Base-by-base conservation (phyloP, 2,113 vertebrate species). In the Carassius auratus region DNA sequence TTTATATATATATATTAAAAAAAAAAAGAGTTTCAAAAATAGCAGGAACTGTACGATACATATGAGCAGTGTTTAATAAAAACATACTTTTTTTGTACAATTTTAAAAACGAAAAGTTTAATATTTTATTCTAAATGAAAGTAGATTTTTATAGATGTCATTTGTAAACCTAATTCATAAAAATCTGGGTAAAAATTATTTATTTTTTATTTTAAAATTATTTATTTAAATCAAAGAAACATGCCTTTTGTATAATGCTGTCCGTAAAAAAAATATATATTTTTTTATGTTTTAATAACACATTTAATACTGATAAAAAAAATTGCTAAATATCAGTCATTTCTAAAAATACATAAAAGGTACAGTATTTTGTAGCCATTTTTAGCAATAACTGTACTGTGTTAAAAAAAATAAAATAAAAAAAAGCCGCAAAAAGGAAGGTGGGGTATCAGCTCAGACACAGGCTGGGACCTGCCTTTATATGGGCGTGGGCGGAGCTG, bases 401-500 rank as follows among this genome's bases (percentile, higher is more conserved):
- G 15, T 30, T n/a, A 3, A 9, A 7, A 7, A 7, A 42, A 1
- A 14, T 5, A 15, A 68, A 21, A 52, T 30, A 5, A 30, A 45
- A 52, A 23, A 69, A 17, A 68, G 68, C 15, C 30, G 9, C 55
- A 36, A 76, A 61, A 86, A 71, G 69, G 38, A 62, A 36, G 55
- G 87, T 9, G 4, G 79, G 76, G 84, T 73, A 71, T 85, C 73
- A 76, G 69, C 94, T 93, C 48, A 82, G 94, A 95, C 94, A 93
- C 91, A 89, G 90, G 91, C 92, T 92, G 93, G 89, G 96, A 98
- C 96, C 96, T 97, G 97, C 96, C 96, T 97, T 96, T 95, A 95
- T 96, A 96, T 93, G 94, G 94, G 95, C 88, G 95, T 86, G 91
- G 95, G 88, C 90, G 93, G 92, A 90, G 95, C 94, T 87, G 81